These are phyloP conservation scores for Nothocercus nigrocapillus DNA, from an alignment of 2,113 vertebrate species.

Conservation along the genomic window DNA sequence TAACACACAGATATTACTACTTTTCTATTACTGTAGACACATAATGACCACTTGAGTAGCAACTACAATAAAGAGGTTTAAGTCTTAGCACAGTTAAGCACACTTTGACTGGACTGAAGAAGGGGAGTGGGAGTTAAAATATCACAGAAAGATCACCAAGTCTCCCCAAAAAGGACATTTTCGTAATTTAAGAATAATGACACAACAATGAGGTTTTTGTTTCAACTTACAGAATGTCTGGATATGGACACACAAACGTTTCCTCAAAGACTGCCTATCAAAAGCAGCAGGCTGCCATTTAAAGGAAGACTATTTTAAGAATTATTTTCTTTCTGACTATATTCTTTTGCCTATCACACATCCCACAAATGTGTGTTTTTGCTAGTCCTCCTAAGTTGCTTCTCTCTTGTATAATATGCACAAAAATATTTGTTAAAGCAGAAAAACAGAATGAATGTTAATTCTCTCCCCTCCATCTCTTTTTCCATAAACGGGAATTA, in stretches of 20 bases:
- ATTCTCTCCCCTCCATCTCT: background rate
- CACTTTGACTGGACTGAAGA: background rate
- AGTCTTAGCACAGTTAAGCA: background rate
- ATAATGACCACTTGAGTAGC: background rate
- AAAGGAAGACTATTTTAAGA: background rate
- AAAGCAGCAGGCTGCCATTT: background rate
- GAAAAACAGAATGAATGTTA: background rate
- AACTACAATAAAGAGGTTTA: background rate
- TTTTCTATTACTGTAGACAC: background rate
- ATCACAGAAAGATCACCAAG: background rate
- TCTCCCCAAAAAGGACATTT: background rate
- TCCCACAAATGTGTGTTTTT: background rate
- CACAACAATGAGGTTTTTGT: fast-evolving
- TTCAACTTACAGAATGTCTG: background rate
- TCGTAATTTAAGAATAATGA: background rate
- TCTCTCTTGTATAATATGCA: background rate
- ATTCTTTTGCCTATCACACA: background rate
- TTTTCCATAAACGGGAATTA: background rate
- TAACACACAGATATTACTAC: background rate
- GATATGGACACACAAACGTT: background rate
- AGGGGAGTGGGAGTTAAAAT: fast-evolving
- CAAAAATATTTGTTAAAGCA: background rate
- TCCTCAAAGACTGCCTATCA: background rate
- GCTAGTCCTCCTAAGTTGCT: background rate
- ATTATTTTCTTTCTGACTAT: background rate